A percentile compares a stretch with the other conserved stretches of the same genome.
Conservation (phyloP, 2,888 invertebrate genomes). For the Drosophila kanekoi region DNA sequence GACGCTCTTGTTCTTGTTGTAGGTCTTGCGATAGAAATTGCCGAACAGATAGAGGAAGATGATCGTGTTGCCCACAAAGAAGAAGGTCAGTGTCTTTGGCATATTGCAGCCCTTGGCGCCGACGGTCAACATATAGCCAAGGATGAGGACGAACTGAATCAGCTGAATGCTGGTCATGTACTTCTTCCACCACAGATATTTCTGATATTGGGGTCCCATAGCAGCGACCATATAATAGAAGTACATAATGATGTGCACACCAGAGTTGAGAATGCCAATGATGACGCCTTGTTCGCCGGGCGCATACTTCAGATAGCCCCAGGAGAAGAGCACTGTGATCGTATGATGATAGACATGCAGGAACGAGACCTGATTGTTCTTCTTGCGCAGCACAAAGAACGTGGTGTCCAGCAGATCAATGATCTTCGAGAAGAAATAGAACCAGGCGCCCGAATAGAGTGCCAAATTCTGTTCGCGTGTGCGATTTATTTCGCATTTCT, state of each 20-base stretch:
- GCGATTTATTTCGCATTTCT: conserved; percentile 82
- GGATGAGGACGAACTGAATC: conserved; percentile 89
- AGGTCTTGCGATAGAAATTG: conserved; percentile 87
- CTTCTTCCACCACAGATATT: conserved; percentile 86
- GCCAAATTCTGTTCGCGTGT: conserved; percentile 86
- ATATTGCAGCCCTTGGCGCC: conserved; percentile 87
- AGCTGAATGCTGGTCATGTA: conserved; percentile 86
- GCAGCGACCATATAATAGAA: conserved; percentile 86
- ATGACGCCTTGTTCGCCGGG: conserved; percentile 87
- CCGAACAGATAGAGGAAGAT: conserved; percentile 87
- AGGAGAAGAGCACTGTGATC: conserved; percentile 91
- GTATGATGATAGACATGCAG: conserved; percentile 96
- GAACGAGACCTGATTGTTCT: conserved; percentile 94
- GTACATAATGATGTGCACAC: conserved; percentile 86
- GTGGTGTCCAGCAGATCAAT: conserved; percentile 92
- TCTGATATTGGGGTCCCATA: conserved; percentile 86
- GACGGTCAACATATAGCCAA: conserved; percentile 87
- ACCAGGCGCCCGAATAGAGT: conserved; percentile 88
- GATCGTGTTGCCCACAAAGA: conserved; percentile 86
- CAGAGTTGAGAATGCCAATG: conserved; percentile 86
- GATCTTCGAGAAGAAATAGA: conserved; percentile 92
- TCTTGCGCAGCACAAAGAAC: conserved; percentile 96
- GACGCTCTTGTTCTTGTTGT: conserved; percentile 82
- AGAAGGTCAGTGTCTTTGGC: conserved; percentile 86
- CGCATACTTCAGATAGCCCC: conserved; percentile 92